Percentiles rank a stretch among this genome's conserved stretches.
Evolutionary conservation across 1,140 invertebrate species (phyloP).

Genomic region (Phymorhynchus buccinoides): DNA sequence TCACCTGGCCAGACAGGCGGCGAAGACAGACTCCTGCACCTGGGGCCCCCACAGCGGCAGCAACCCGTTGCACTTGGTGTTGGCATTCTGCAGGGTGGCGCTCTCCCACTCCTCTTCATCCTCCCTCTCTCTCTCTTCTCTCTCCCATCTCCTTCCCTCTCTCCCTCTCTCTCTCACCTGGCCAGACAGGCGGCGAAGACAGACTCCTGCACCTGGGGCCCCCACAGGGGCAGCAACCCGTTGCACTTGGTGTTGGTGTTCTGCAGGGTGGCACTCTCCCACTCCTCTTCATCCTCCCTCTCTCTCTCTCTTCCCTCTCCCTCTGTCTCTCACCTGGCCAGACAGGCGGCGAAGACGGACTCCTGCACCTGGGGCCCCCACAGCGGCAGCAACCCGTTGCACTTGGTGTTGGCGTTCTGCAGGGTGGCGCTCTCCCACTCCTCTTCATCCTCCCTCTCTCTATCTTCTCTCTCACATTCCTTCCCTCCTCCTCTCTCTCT

Average conservation of each 20-base stretch:
- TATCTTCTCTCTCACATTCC: too few species aligned
- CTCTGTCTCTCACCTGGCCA: conserved; percentile 86
- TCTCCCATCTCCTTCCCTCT: too few species aligned
- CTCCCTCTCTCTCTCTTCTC: too few species aligned
- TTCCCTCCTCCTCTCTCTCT: too few species aligned
- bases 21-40: conserved; percentile 95
- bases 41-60: conserved; percentile 96
- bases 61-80: conserved; percentile 96
- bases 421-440: conserved; percentile 98
- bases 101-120: conserved; percentile 99
- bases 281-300: too few species aligned
- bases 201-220: conserved; percentile 94
- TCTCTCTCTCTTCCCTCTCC: too few species aligned
- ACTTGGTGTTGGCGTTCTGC: conserved; percentile 97
- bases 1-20: conserved; percentile 91
- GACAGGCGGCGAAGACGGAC: conserved; percentile 92
- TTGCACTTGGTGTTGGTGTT: conserved; percentile 99
- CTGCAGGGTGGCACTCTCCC: conserved; percentile 97
- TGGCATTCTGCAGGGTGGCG: conserved; percentile 96
- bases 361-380: conserved; percentile 97
- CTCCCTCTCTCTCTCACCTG: conserved; percentile 80
- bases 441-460: too few species aligned
- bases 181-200: conserved; percentile 95
- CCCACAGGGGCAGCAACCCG: conserved; percentile 95
- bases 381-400: conserved; percentile 94